Percentiles rank a stretch among this genome's conserved stretches.
Conservation (phyloP, 1,140 invertebrate species). For the Ruditapes philippinarum region DNA sequence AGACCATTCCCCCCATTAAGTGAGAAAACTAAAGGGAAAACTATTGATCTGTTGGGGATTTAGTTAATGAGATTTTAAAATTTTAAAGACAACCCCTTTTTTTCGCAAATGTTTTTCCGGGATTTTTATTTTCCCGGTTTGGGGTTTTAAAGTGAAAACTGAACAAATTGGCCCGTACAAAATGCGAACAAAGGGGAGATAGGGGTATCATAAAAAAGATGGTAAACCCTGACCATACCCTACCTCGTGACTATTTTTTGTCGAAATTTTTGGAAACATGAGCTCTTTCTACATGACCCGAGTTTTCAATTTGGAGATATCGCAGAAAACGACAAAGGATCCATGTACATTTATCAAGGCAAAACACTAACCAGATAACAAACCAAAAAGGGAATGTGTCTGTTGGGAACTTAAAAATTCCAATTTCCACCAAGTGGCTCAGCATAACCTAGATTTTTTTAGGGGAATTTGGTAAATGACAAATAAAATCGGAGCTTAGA, state of each 20-base stretch:
- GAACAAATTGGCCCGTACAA: constrained; percentile 26
- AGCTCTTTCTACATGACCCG: constrained; percentile 42
- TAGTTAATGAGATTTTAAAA: constrained; percentile 34
- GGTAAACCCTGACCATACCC: constrained; percentile 9
- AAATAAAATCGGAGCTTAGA: neutral
- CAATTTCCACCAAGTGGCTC: neutral
- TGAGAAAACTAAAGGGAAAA: constrained; percentile 25
- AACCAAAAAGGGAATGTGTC: no score
- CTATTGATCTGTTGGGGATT: constrained; percentile 44
- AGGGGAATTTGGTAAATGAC: neutral
- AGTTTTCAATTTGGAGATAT: constrained; percentile 29
- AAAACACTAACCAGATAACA: no score
- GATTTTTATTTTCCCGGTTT: constrained; percentile 28
- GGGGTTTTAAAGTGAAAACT: constrained; percentile 50
- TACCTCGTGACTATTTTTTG: constrained; percentile 30
- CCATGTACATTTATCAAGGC: neutral
- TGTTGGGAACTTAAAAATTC: neutral
- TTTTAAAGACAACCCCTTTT: constrained; percentile 37
- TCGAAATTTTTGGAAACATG: constrained; percentile 5
- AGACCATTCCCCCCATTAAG: constrained; percentile 20
- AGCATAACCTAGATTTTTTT: neutral
- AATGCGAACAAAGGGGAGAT: constrained; percentile 53
- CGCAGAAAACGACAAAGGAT: neutral
- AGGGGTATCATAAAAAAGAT: constrained; percentile 33
- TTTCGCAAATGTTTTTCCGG: neutral